Evolutionary conservation across 2,888 invertebrate genomes (phyloP), one percentile per base, ranked within the genome.

Genomic region (Schrankia costaestrigalis): DNA sequence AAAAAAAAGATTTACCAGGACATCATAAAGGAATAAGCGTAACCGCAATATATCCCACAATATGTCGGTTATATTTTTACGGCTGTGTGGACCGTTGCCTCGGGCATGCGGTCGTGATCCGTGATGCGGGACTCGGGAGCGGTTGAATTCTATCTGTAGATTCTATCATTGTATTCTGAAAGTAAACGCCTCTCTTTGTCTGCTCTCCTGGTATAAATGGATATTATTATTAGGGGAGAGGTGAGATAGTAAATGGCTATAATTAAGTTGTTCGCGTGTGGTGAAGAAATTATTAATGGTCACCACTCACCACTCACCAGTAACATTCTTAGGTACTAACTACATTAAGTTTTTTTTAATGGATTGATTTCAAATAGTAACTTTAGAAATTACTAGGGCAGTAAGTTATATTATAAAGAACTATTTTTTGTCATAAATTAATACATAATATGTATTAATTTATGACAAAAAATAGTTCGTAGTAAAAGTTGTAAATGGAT

Each of bases 1-100:
- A 25, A 25, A 25, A 12, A 26, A 17, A 10, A 3, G 10, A 1
- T 3, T 18, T 7, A 42, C 48, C 26, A 30, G 40, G 41, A 35
- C 26, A 35, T 23, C 31, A 56, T 49, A 53, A 46, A 56, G 37
- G 38, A 25, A 43, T 38, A 40, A 43, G 39, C 36, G 36, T 36
- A 40, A 51, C 58, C 58, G 41, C 56, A 54, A 42, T 48, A 52
- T 56, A 42, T 40, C 31, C 49, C 41, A 36, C 41, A 53, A 39
- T 41, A 47, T 28, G 43, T 43, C 47, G 47, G 42, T 37, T 50
- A 57, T 57, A 54, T 51, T 56, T 56, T 56, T 54, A 57, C 41
- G 41, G 38, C 40, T 39, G 39, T n/a, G n/a, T 26, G 31, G 33
- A 41, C 56, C 8, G 31, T 45, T 40, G 55, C 49, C 46, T 27